Percentiles rank a stretch among this genome's conserved stretches.
These are phyloP conservation scores for Halocynthia roretzi DNA, from an alignment of 23 tunicate genomes.

Conservation along the genomic window DNA sequence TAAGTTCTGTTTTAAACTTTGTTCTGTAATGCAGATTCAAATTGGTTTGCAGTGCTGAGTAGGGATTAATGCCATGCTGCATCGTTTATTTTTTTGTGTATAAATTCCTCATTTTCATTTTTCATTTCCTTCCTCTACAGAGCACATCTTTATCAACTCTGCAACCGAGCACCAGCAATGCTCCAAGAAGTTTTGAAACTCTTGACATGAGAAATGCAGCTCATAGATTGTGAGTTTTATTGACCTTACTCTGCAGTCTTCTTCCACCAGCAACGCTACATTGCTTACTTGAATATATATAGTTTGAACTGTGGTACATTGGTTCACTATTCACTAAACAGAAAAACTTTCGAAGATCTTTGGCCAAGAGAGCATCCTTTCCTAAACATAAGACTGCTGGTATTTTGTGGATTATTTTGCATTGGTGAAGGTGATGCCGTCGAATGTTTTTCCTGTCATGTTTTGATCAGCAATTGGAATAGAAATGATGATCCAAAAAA, in stretches of 20 bases:
- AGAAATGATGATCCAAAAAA: slow-evolving; percentile 11
- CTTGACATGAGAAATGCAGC: slow-evolving; percentile 15
- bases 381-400: slow-evolving; percentile 13
- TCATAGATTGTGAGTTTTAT: slow-evolving; percentile 21
- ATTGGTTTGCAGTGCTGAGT: too few relatives aligned
- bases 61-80: too few relatives aligned
- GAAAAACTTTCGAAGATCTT: slow-evolving; percentile 6
- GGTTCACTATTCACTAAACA: neutral
- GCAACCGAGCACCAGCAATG: neutral
- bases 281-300: too few relatives aligned
- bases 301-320: too few relatives aligned
- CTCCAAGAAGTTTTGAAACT: slow-evolving; percentile 3
- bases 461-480: slow-evolving; percentile 14
- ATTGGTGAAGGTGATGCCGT: slow-evolving; percentile 26
- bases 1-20: too few relatives aligned
- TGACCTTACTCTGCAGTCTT: neutral
- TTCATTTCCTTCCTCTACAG: too few relatives aligned
- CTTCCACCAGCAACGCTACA: too few relatives aligned
- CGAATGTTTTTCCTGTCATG: slow-evolving; percentile 13
- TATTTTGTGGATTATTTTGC: slow-evolving; percentile 22
- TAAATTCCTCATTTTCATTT: too few relatives aligned
- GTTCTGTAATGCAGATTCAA: too few relatives aligned
- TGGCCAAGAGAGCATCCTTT: neutral
- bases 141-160: too few relatives aligned
- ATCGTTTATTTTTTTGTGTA: too few relatives aligned